Base-by-base conservation (phyloP, 2,888 invertebrate genomes). In the Polyommatus iphigenia region DNA sequence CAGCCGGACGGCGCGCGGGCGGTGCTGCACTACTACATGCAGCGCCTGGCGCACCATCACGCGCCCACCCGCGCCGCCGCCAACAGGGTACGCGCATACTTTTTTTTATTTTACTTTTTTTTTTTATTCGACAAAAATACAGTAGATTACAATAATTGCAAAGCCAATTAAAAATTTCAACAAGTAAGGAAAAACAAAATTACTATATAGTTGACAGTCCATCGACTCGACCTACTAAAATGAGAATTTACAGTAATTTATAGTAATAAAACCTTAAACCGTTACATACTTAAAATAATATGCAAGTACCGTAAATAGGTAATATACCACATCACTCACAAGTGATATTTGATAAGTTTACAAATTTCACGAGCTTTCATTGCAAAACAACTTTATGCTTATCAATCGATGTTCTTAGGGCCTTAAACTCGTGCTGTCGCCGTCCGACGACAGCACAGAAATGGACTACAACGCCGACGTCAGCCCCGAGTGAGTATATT, bases 1-100 rank as follows among this genome's bases (percentile, higher is more conserved):
- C 89, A 91, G 2, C 91, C 87, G 79, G 91, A 88, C 72, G 96
- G 96, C 57, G 97, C 98, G 73, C 96, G 96, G 80, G 98, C 99
- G 85, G 97, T 98, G 76, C 92, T 99, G 78, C 98, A 98, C 86
- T 99, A 99, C 91, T 98, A 99, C 88, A 94, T 98, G 84, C 95
- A 97, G 83, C 92, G 98, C 41, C 94, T 99, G 20, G 96, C 97
- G 78, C 98, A 98, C 46, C 96, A 96, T 77, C 97, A 98, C 83
- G 96, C 96, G 71, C 95, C 96, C 71, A 97, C 97, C 36, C 91
- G 99, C 57, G 94, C 95, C 5, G 96, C 97, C 79, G 98, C 99
- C 0, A 96, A 96, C 72, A 94, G 95, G 87, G 96, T 94, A 76
- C 78, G 91, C 88, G 20, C 36, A 10, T 0, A 5, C 5, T 2